Evolutionary conservation across 2,888 invertebrate species (phyloP).

Genomic region (Nycteola revayana): DNA sequence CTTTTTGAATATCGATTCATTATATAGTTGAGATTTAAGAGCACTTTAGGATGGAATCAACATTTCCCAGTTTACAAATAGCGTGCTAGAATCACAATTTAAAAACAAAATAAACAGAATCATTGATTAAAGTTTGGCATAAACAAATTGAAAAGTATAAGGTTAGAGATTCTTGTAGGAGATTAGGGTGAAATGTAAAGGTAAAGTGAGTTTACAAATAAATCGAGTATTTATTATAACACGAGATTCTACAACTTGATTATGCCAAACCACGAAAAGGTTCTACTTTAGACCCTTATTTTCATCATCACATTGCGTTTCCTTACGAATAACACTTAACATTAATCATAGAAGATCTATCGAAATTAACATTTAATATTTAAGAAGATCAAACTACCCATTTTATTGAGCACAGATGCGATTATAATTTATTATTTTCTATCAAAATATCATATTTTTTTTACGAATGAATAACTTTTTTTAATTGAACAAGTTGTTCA

Average conservation of each 20-base stretch:
- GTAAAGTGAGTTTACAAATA: slow-evolving; percentile 5
- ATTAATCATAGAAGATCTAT: too few relatives aligned
- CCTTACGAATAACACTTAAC: slow-evolving; percentile 62
- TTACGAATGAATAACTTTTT: too few relatives aligned
- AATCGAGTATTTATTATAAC: slow-evolving; percentile 6
- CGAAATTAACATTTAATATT: too few relatives aligned
- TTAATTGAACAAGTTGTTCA: too few relatives aligned
- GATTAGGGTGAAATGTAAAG: slow-evolving; percentile 6
- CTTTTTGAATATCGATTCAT: slow-evolving; percentile 53
- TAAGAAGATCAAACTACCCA: too few relatives aligned
- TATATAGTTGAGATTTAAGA: slow-evolving; percentile 76
- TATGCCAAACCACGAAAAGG: slow-evolving; percentile 64
- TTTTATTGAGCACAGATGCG: too few relatives aligned
- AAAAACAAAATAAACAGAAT: slow-evolving; percentile 51
- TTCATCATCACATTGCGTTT: slow-evolving; percentile 76
- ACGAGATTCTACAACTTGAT: slow-evolving; percentile 47
- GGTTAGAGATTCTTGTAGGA: slow-evolving; percentile 33
- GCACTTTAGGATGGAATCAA: slow-evolving; percentile 81
- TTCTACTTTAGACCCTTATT: slow-evolving; percentile 71
- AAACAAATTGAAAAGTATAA: slow-evolving; percentile 20
- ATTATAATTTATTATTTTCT: too few relatives aligned
- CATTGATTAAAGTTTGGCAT: slow-evolving; percentile 32
- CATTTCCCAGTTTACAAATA: slow-evolving; percentile 65
- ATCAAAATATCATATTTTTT: too few relatives aligned
- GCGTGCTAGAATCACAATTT: slow-evolving; percentile 51